A percentile compares a stretch with the other conserved stretches of the same genome.
phyloP scores from a whole-genome alignment of 1,140 invertebrate genomes.

The Cydia pomonella region DNA sequence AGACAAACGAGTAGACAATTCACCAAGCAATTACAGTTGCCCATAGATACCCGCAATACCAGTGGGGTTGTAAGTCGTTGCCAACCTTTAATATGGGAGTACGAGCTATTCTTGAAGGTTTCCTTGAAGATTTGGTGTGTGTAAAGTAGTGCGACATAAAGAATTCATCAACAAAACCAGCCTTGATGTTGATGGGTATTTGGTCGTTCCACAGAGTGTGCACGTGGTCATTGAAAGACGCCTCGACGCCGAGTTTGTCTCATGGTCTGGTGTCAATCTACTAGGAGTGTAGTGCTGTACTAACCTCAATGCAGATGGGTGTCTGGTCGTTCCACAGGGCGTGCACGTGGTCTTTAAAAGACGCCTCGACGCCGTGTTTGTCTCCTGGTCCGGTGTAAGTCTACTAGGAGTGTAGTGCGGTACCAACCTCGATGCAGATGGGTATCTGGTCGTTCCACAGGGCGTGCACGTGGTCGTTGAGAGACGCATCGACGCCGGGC shows the following conservation, averaged over 20 bases:
- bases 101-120: no score
- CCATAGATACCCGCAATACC: no score
- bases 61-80: no score
- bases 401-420: no score
- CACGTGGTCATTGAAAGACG: slow-evolving; percentile 63
- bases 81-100: no score
- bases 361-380: slow-evolving; percentile 55
- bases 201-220: slow-evolving; percentile 74
- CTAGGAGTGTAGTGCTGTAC: slow-evolving; percentile 13
- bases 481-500: slow-evolving; percentile 56
- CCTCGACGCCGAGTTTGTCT: slow-evolving; percentile 54
- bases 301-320: slow-evolving; percentile 75
- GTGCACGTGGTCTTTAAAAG: slow-evolving; percentile 64
- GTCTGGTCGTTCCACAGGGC: slow-evolving; percentile 75
- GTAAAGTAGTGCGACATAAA: no score
- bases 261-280: no score
- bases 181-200: slow-evolving; percentile 76
- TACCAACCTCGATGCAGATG: slow-evolving; percentile 73
- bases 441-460: slow-evolving; percentile 76
- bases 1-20: no score
- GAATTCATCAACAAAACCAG: no score
- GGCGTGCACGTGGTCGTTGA: slow-evolving; percentile 67
- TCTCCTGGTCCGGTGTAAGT: slow-evolving; percentile 35
- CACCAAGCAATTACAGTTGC: no score
- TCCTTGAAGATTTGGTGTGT: no score